Base-by-base conservation (phyloP, 2,113 vertebrate genomes). In the Gnathonemus longibarbis region DNA sequence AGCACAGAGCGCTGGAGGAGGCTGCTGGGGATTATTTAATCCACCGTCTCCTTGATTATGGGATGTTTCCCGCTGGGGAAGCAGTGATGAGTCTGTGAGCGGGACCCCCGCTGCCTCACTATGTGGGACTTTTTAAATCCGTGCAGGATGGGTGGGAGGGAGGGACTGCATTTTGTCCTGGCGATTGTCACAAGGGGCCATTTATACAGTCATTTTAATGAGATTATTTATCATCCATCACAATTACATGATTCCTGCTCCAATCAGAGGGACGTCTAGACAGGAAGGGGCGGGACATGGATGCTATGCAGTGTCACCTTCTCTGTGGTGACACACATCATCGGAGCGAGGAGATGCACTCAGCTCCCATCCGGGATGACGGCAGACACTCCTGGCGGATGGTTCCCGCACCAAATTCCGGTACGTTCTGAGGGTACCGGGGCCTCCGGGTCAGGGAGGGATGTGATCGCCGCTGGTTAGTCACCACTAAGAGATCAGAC, bases 11-110 rank as follows among this genome's bases (percentile, higher is more conserved):
- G 0, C 66, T 91, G 88, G 88, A 9, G 87, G 91, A 91, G 89
- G 24, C 91, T 93, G 88, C 91, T 89, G 92, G 91, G 19, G 58
- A 91, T 94, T 94, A 92, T 94, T 95, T 93, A 92, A 94, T 91
- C 92, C 84, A 77, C 93, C 90, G 89, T 66, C 92, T 93, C 89
- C 83, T 91, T 94, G 93, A 92, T 94, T 92, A 90, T 87, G 90
- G 21, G 66, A 87, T 49, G 91, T 92, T 93, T 96, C 93, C 91
- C 87, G 87, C 17, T 24, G 52, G 88, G 93, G 91, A 84, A 92
- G 94, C 35, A 58, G 89, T 94, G 94, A 95, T 94, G 92, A 95
- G 89, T 94, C 91, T 95, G 94, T 94, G 96, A 95, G 94, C 90
- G 93, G 92, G 91, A 92, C 87, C 84, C 77, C 45, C 3, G 39